phyloP scores from a whole-genome alignment of 2,797 vertebrate species.

The Naso thynnoides region DNA sequence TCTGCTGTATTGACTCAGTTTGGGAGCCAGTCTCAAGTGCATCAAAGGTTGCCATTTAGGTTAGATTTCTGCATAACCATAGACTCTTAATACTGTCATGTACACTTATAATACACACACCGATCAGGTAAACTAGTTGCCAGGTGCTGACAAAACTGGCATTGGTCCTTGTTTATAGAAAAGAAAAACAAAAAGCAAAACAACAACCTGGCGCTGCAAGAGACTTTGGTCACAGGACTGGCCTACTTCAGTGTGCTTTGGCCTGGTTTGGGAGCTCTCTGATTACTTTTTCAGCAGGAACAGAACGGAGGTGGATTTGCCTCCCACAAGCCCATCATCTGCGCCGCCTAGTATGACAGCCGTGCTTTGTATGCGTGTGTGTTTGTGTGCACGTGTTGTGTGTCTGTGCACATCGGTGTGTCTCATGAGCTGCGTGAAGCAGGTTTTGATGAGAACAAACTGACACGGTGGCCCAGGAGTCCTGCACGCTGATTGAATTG shows the following conservation, averaged over 20 bases:
- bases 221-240: constrained; percentile 46
- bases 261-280: constrained; percentile 65
- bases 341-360: constrained; percentile 69
- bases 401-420: constrained; percentile 35
- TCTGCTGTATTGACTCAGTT: no score
- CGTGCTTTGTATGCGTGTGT: constrained; percentile 36
- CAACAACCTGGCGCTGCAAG: constrained; percentile 5
- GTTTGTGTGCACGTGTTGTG: constrained; percentile 13
- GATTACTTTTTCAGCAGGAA: constrained; percentile 74
- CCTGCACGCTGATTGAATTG: constrained; percentile 51
- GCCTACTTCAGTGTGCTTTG: constrained; percentile 55
- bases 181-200: neutral
- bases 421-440: constrained; percentile 50
- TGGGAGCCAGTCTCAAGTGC: no score
- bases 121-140: neutral
- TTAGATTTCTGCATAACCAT: neutral
- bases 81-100: neutral
- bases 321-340: constrained; percentile 78
- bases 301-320: constrained; percentile 76
- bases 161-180: constrained; percentile 21
- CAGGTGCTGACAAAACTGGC: constrained; percentile 27
- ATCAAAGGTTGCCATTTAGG: no score
- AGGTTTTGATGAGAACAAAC: constrained; percentile 62
- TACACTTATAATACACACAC: neutral
- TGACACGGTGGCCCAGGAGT: constrained; percentile 64